Evolutionary conservation across 2,888 invertebrate species (phyloP), one percentile per base, ranked within the genome.

Genomic region (Scotopteryx bipunctaria): DNA sequence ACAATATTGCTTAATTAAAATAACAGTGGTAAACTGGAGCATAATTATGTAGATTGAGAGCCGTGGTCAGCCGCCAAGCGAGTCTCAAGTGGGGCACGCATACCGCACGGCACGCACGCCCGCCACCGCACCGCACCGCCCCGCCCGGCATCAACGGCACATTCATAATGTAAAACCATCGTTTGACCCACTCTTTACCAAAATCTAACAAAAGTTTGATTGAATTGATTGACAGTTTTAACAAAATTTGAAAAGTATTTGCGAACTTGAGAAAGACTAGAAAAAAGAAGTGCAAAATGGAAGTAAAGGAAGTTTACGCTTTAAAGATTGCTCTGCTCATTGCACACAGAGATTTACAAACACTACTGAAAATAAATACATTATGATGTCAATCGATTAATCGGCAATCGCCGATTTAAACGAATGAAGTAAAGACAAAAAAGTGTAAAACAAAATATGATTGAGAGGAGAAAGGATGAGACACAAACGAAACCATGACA

Each of bases 381-480:
- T n/a, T 25, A n/a, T 25, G 9, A 2, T 9, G 1, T n/a, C 1
- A n/a, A n/a, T 25, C 3, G 3, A n/a, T 25, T 9, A 3, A 25
- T 3, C 2, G 9, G 9, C n/a, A 9, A 3, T 25, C 25, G 9
- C 25, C 9, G 3, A n/a, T 9, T 3, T 1, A 25, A 31, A 44
- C 31, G 47, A 52, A 49, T 44, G 42, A 53, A 43, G 40, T 23
- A 42, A 54, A 40, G 38, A 33, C 35, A 5, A n/a, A 41, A 46
- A 29, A 25, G 44, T 25, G 42, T 58, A 33, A 35, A 37, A 50
- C 32, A 16, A 23, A 37, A 57, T 61, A 63, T 70, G 66, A 72
- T 59, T 66, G 57, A 69, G 47, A 52, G 59, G 66, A 67, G 75
- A 76, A 78, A 76, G 68, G 63, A 63, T 55, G 52, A 48, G 53